These are phyloP conservation scores for Notamacropus eugenii DNA, from an alignment of 2,797 vertebrate species.

Conservation along the genomic window DNA sequence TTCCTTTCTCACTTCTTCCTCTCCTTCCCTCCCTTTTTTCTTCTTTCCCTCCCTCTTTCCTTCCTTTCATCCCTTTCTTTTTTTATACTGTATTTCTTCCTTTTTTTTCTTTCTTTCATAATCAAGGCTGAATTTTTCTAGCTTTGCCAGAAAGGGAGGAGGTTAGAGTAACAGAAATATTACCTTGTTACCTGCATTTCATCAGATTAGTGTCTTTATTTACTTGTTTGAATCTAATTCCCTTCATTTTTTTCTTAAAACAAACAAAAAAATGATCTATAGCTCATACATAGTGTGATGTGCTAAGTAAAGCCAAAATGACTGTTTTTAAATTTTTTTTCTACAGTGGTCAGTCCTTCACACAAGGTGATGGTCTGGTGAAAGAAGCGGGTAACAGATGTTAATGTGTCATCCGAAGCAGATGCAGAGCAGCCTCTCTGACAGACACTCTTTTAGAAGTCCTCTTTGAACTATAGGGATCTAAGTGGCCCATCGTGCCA, in stretches of 20 bases:
- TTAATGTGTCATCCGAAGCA: slow-evolving; percentile 68
- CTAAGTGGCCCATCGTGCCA: neutral
- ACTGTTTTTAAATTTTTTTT: slow-evolving; percentile 15
- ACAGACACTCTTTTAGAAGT: slow-evolving; percentile 76
- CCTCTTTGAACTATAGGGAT: slow-evolving; percentile 63
- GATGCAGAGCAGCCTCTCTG: slow-evolving; percentile 44
- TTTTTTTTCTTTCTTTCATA: slow-evolving; percentile 52
- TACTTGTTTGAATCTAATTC: slow-evolving; percentile 68
- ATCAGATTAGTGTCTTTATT: slow-evolving; percentile 73
- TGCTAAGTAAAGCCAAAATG: slow-evolving; percentile 38
- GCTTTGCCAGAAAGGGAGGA: slow-evolving; percentile 57
- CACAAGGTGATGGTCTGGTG: slow-evolving; percentile 56
- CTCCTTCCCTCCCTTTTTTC: neutral
- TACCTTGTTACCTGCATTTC: slow-evolving; percentile 76
- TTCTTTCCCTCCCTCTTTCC: too few species aligned
- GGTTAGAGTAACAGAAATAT: slow-evolving; percentile 63
- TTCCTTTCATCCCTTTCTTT: neutral
- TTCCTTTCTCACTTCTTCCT: slow-evolving; percentile 29
- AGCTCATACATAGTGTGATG: neutral
- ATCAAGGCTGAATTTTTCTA: slow-evolving; percentile 53
- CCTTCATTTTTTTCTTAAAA: slow-evolving; percentile 41
- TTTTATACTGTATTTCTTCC: neutral
- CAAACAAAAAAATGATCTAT: slow-evolving; percentile 69
- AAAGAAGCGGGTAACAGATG: slow-evolving; percentile 54
- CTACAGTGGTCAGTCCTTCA: slow-evolving; percentile 14